Evolutionary conservation across 2,113 vertebrate species (phyloP).

Genomic region (Asarcornis scutulata): DNA sequence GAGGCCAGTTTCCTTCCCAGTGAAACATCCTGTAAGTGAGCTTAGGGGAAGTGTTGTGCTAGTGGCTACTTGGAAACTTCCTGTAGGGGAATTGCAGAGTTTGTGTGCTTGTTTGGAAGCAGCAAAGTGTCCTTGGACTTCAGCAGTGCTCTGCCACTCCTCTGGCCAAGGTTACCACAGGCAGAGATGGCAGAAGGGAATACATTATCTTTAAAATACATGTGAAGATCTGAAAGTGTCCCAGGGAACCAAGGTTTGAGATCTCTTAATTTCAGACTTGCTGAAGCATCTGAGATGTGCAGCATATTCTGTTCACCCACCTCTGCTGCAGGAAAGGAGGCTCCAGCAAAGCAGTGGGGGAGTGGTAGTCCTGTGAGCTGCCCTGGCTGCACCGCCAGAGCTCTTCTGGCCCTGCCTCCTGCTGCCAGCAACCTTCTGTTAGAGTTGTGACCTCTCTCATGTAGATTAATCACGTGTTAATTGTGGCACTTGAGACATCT

Average conservation of each 20-base stretch:
- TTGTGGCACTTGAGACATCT: not conserved
- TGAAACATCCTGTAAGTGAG: not conserved
- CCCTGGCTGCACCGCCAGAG: not conserved
- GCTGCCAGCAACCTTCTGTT: not conserved
- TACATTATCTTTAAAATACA: not conserved
- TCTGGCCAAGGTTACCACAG: not conserved
- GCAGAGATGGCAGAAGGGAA: not conserved
- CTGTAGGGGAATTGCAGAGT: not conserved
- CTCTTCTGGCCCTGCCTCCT: not conserved
- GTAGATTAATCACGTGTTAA: not conserved
- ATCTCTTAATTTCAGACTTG: not conserved
- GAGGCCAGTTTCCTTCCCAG: not conserved
- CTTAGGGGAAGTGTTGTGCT: not conserved
- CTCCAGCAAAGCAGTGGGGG: not conserved
- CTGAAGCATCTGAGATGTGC: not conserved
- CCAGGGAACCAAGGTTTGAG: fast-evolving
- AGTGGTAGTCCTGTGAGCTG: not conserved
- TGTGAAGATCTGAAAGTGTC: not conserved
- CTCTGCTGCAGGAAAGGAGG: not conserved
- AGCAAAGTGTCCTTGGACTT: not conserved
- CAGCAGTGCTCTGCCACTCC: not conserved
- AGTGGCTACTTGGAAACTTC: not conserved
- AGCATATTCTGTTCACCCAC: not conserved
- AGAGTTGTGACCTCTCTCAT: not conserved
- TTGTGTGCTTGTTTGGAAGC: not conserved